A percentile compares a stretch with the other conserved stretches of the same genome.
phyloP scores from a whole-genome alignment of 2,888 invertebrate genomes.

The Dioctria rufipes region DNA sequence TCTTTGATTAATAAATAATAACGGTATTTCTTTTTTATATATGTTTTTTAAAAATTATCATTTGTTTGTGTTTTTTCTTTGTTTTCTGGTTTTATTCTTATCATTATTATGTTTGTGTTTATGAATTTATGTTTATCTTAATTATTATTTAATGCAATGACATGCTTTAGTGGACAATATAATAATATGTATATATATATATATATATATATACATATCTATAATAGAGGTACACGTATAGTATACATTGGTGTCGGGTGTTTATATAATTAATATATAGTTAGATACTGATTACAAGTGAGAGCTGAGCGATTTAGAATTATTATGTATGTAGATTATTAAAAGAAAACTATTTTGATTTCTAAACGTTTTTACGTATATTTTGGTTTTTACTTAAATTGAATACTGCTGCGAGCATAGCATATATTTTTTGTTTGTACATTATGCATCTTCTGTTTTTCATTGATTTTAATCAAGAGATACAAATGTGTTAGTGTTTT shows the following conservation, averaged over 20 bases:
- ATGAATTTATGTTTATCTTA: neutral
- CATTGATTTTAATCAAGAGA: neutral
- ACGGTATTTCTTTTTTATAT: too few relatives aligned
- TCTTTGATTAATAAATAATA: neutral
- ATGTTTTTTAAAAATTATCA: neutral
- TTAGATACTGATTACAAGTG: neutral
- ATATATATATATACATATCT: neutral
- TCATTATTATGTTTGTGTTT: neutral
- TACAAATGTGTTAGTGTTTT: neutral
- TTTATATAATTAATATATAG: neutral
- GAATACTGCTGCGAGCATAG: neutral
- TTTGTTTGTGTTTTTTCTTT: neutral
- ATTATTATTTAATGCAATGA: neutral
- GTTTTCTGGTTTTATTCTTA: neutral
- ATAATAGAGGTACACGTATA: neutral
- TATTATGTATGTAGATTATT: constrained; percentile 1
- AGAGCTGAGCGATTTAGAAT: neutral
- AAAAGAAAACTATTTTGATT: constrained; percentile 23
- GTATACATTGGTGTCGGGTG: constrained; percentile 2
- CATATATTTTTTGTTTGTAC: neutral
- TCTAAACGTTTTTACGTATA: constrained; percentile 35
- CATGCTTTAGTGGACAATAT: neutral
- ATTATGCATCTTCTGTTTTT: neutral
- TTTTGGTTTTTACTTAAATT: constrained; percentile 41
- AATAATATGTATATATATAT: neutral